These are phyloP conservation scores for Actenoides hombroni DNA, from an alignment of 2,113 vertebrate species.

Conservation along the genomic window DNA sequence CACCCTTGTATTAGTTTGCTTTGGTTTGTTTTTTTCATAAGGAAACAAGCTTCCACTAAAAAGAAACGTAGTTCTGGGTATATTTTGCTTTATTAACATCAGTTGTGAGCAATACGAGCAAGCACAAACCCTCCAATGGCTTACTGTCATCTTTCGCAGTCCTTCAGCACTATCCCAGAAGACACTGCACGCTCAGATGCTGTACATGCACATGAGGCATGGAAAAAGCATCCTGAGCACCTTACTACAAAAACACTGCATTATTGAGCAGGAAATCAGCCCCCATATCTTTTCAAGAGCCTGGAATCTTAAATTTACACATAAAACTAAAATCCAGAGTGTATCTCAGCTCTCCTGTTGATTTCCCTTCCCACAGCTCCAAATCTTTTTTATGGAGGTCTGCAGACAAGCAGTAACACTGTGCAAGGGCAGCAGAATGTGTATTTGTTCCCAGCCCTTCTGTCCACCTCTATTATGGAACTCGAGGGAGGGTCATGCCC, in stretches of 20 bases:
- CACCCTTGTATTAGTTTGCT: not conserved
- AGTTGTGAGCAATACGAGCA: not conserved
- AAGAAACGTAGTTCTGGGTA: not conserved
- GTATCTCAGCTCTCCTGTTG: not conserved
- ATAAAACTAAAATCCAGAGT: not conserved
- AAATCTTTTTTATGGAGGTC: not conserved
- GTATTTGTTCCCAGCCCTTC: not conserved
- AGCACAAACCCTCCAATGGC: not conserved
- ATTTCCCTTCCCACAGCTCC: not conserved
- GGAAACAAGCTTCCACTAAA: not conserved
- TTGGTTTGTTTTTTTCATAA: not conserved
- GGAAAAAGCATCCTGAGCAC: not conserved
- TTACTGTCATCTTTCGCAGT: not conserved
- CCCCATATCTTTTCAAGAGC: not conserved
- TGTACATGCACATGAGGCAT: accelerated
- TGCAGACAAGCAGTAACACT: not conserved
- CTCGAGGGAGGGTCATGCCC: not conserved
- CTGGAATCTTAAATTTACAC: not conserved
- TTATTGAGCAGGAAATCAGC: not conserved
- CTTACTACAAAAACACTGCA: not conserved
- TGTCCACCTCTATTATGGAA: not conserved
- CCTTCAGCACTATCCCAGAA: not conserved
- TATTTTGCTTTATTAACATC: not conserved
- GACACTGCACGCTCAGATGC: not conserved
- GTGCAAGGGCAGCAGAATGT: not conserved